Percentiles rank a stretch among this genome's conserved stretches.
phyloP scores from a whole-genome alignment of 92 coral and sea anemone species.

The Phenganax stokvisi region DNA sequence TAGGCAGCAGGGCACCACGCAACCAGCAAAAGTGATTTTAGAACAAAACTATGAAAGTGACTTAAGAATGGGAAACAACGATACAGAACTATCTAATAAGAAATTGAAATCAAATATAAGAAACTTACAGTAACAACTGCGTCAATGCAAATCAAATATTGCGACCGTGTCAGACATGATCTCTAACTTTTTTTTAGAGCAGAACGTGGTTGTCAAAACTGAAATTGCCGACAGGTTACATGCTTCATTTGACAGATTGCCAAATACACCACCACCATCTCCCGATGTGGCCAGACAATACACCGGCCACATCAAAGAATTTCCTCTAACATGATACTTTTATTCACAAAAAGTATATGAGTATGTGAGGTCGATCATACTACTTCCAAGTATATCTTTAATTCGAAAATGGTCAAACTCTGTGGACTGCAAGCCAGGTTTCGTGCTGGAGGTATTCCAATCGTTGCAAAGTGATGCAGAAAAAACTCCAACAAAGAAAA shows the following conservation, averaged over 20 bases:
- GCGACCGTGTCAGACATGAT: constrained; percentile 4
- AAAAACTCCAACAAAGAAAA: not conserved
- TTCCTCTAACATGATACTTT: not conserved
- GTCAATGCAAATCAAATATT: not conserved
- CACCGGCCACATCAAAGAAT: not conserved
- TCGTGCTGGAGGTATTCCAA: not conserved
- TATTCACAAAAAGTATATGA: not conserved
- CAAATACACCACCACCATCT: constrained; percentile 1
- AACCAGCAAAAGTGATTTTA: not conserved
- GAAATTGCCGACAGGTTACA: not conserved
- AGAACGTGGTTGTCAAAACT: not conserved
- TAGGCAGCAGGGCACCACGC: not conserved
- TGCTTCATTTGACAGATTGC: constrained; percentile 2
- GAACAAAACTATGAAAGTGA: not conserved
- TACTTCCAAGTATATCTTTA: not conserved
- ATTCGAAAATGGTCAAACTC: not conserved
- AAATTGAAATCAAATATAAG: not conserved
- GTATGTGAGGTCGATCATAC: not conserved
- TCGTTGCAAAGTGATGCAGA: not conserved
- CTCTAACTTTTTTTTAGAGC: not conserved
- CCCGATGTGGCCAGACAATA: constrained; percentile 6
- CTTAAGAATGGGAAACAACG: not conserved
- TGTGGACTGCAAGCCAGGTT: not conserved
- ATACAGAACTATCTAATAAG: not conserved
- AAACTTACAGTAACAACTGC: constrained; percentile 24